Base-by-base conservation (phyloP, 2,888 invertebrate genomes). In the Heliconius ismenius region DNA sequence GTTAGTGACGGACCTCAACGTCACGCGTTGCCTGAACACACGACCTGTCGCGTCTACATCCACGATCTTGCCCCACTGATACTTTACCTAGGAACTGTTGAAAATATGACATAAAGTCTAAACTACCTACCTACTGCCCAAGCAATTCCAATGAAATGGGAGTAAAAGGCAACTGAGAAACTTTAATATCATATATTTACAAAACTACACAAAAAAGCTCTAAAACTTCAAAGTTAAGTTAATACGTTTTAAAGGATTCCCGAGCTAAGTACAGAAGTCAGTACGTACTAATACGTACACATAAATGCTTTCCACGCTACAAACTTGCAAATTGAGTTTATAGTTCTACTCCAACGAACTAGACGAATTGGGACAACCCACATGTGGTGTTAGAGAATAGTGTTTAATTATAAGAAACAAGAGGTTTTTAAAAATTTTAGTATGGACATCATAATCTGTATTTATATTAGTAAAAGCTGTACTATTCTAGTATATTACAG, bases 281-380 rank as follows among this genome's bases (percentile, higher is more conserved):
- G 69, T 32, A 4, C 13, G 32, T 32, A 54, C 70, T 70, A 70
- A 70, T 73, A 43, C 73, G 26, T 39, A 43, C 54, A 39, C 65
- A 73, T 76, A 73, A 76, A 76, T 54, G 76, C 70, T 65, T 65
- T 58, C 10, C 65, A 39, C 76, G 39, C 72, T 65, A 60, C 72
- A 36, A 72, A 73, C 65, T 72, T 73, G 28, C 72, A 73, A 76
- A 76, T 76, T 65, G 58, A 76, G 76, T 76, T 73, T 65, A n/a
- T 73, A 72, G 65, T 76, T 76, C 24, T 43, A 26, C 73, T 39
- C 62, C 32, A 58, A 70, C 58, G 39, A 60, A 72, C 58, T 65
- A 32, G 72, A 73, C 64, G 64, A 73, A 76, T 65, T 60, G 39
- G 63, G n/a, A 21, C 58, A 39, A 13, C n/a, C 24, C 26, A 63